Conservation (phyloP, 2,797 vertebrate genomes). For the Bryconaethiops microstoma region DNA sequence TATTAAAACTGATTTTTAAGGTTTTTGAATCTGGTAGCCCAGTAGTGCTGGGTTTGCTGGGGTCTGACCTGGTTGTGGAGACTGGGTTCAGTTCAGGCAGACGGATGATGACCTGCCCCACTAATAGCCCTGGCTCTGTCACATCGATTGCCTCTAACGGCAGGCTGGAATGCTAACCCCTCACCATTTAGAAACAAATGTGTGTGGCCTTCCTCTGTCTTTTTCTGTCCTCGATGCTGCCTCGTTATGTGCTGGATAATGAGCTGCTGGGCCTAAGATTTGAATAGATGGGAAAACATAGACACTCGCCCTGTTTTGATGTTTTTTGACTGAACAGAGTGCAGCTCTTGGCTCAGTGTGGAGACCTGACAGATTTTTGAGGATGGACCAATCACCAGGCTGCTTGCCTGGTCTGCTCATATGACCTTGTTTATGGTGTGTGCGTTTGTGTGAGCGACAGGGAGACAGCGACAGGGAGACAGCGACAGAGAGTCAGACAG, state of each 20-base stretch:
- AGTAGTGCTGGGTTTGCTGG: neutral
- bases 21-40: neutral
- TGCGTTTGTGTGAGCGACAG: neutral
- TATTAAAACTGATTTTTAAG: too few relatives aligned
- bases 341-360: constrained; percentile 8
- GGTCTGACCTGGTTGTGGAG: neutral
- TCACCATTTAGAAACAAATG: neutral
- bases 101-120: constrained; percentile 20
- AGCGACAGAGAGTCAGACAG: too few relatives aligned
- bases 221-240: constrained; percentile 8
- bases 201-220: neutral
- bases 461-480: too few relatives aligned
- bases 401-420: neutral
- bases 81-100: constrained; percentile 18
- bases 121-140: constrained; percentile 15
- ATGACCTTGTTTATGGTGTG: neutral
- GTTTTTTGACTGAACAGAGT: neutral
- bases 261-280: constrained; percentile 17
- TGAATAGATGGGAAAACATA: neutral
- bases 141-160: constrained; percentile 39
- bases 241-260: constrained; percentile 12
- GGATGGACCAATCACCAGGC: neutral
- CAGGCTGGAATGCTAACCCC: neutral
- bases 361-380: neutral
- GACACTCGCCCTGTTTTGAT: neutral